Percentiles rank a stretch among this genome's conserved stretches.
These are phyloP conservation scores for Alsophila aescularia DNA, from an alignment of 2,888 invertebrate species.

Conservation along the genomic window DNA sequence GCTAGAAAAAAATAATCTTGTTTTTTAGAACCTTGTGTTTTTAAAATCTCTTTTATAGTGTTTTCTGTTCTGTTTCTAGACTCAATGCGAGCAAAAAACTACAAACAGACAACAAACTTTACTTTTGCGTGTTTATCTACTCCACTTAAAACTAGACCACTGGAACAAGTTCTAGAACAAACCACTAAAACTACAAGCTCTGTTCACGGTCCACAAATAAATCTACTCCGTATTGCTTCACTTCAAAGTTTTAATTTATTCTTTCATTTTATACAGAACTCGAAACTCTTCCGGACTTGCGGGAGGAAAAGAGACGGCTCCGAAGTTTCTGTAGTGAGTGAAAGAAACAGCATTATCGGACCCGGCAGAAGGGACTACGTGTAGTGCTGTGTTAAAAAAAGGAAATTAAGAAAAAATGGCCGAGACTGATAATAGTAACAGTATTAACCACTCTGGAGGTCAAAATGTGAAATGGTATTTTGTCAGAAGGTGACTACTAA, in stretches of 20 bases:
- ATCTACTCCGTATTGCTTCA: slow-evolving; percentile 23
- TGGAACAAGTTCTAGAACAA: slow-evolving; percentile 11
- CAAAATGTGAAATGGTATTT: slow-evolving; percentile 46
- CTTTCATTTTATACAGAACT: slow-evolving; percentile 56
- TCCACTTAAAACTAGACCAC: slow-evolving; percentile 1
- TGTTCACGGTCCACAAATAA: slow-evolving; percentile 12
- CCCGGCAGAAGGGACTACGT: slow-evolving; percentile 73
- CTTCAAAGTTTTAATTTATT: slow-evolving; percentile 27
- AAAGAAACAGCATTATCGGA: slow-evolving; percentile 72
- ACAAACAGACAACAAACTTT: background rate
- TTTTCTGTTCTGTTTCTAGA: too few relatives aligned
- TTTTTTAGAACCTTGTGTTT: background rate
- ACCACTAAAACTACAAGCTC: slow-evolving; percentile 24
- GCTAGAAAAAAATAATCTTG: too few relatives aligned
- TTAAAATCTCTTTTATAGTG: too few relatives aligned
- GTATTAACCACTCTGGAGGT: slow-evolving; percentile 65
- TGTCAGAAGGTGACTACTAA: slow-evolving; percentile 30
- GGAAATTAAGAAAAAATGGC: slow-evolving; percentile 41
- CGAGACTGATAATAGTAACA: slow-evolving; percentile 76
- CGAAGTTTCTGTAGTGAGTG: slow-evolving; percentile 76
- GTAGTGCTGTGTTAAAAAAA: slow-evolving; percentile 49
- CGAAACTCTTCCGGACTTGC: slow-evolving; percentile 66
- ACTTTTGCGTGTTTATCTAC: background rate
- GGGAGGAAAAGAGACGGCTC: slow-evolving; percentile 72
- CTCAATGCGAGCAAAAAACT: background rate